Evolutionary conservation across 2,797 vertebrate genomes (phyloP), one percentile per base, ranked within the genome.

Genomic region (Danio tinwini): DNA sequence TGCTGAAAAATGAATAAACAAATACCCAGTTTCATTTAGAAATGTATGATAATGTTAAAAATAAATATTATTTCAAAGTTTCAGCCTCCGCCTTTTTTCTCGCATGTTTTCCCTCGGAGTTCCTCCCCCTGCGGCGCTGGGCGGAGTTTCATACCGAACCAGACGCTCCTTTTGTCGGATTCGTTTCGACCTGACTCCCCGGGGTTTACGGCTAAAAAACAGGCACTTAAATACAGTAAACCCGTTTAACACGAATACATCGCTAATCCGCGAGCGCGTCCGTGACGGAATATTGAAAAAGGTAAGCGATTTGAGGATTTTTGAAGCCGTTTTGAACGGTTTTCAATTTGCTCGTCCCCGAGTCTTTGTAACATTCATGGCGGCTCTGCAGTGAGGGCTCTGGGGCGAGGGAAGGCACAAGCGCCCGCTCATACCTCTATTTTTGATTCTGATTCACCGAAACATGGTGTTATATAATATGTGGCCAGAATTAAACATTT

Each of bases 71-170:
- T 63, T 42, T 83, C 73, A 61, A 64, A 81, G 17, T 67, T 49
- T 72, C 52, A 70, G 73, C 76, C 80, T 85, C 89, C 89, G 88
- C 91, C 89, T 92, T 91, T 84, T 82, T 78, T 79, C 83, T 88
- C 83, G 87, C 88, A 87, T 91, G 90, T 90, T 91, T 92, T 92
- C 86, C 89, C 88, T 86, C 90, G 89, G 93, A 93, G 94, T 92
- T 95, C 93, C 94, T 94, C 94, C 94, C 93, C 94, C 94, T 93
- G 93, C 94, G 94, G 93, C 93, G 93, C 93, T 88, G 94, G 94
- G 94, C 93, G 94, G 94, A 93, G 94, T 94, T 94, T 94, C 94
- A 93, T 90, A 92, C 94, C 94, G 93, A 91, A 92, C 91, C 86
- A 94, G 93, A 93, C 93, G 94, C 94, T 94, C 91, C 92, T 94